Conservation (phyloP, 53 echinoderm and acorn worm genomes). For the Arbacia lixula region DNA sequence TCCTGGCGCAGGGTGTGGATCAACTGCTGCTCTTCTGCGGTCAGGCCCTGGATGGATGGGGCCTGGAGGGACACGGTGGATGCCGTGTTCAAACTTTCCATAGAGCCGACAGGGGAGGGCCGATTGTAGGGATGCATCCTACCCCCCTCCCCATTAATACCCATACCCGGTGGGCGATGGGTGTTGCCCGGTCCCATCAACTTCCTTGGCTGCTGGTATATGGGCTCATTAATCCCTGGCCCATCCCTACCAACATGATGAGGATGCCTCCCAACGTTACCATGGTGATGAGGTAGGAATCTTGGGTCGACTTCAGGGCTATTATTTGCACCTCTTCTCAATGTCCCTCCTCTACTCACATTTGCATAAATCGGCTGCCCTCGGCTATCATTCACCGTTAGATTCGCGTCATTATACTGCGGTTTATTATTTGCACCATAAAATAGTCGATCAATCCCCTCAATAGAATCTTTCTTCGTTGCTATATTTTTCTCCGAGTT, state of each 20-base stretch:
- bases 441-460: slow-evolving; percentile 36
- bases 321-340: slow-evolving; percentile 5
- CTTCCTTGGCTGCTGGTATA: slow-evolving; percentile 27
- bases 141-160: slow-evolving; percentile 31
- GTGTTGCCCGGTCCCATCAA: slow-evolving; percentile 1
- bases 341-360: slow-evolving; percentile 21
- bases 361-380: slow-evolving; percentile 25
- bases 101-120: slow-evolving; percentile 30
- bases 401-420: slow-evolving; percentile 5
- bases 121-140: slow-evolving; percentile 6
- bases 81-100: slow-evolving; percentile 7
- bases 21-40: slow-evolving; percentile 36
- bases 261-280: slow-evolving; percentile 24
- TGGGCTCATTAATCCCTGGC: background rate
- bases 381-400: background rate
- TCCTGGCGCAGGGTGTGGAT: slow-evolving; percentile 23
- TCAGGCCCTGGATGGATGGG: slow-evolving; percentile 40
- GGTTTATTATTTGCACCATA: background rate
- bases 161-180: background rate
- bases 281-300: background rate
- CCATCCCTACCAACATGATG: background rate
- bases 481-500: slow-evolving; percentile 8
- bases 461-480: background rate
- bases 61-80: slow-evolving; percentile 47
- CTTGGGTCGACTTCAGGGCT: slow-evolving; percentile 11